These are phyloP conservation scores for Notodonta dromedarius DNA, from an alignment of 2,888 invertebrate species.

Conservation along the genomic window DNA sequence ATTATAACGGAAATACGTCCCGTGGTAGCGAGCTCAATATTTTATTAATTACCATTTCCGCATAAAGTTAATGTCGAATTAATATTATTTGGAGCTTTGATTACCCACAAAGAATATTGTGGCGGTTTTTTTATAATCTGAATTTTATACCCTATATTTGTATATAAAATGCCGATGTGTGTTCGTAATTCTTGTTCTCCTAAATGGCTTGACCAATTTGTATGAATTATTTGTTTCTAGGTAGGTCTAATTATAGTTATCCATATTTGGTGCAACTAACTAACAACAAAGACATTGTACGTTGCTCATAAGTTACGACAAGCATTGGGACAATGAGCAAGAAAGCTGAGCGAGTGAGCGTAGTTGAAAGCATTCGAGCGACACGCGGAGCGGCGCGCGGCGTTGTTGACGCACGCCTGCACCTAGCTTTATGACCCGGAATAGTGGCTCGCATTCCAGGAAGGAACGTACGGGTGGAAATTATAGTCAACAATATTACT, in stretches of 20 bases:
- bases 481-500: no score
- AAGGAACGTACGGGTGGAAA: background rate
- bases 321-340: constrained; percentile 19
- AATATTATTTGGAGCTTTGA: constrained; percentile 20
- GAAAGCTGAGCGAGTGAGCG: constrained; percentile 32
- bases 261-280: no score
- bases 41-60: constrained; percentile 47
- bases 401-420: constrained; percentile 35
- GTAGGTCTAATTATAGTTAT: no score
- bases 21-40: constrained; percentile 30
- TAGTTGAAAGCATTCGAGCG: constrained; percentile 46
- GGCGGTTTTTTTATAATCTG: background rate
- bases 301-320: constrained; percentile 8
- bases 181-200: no score
- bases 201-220: no score
- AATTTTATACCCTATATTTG: no score
- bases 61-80: constrained; percentile 34
- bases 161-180: no score
- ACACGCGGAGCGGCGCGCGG: constrained; percentile 26
- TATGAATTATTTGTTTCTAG: no score
- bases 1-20: constrained; percentile 36
- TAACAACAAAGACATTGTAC: no score
- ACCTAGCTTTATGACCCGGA: constrained; percentile 42
- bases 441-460: constrained; percentile 15
- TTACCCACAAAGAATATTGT: constrained; percentile 8